Evolutionary conservation across 2,113 vertebrate genomes (phyloP).

Genomic region (Mola mola): DNA sequence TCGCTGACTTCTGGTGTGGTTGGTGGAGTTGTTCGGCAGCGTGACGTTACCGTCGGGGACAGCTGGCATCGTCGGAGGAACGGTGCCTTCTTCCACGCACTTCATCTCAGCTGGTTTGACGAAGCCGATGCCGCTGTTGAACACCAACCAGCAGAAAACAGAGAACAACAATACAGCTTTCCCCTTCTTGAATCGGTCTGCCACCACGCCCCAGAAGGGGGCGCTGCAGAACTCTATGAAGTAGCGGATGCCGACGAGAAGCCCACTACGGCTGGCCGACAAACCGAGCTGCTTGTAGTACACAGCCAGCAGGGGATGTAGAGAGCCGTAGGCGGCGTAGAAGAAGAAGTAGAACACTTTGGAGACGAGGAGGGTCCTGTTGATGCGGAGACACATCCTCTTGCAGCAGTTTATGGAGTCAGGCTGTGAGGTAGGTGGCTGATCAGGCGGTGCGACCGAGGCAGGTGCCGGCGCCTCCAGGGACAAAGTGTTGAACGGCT

Average conservation of each 20-base stretch:
- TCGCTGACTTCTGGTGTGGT: slow-evolving; percentile 45
- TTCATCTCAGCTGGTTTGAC: slow-evolving; percentile 90
- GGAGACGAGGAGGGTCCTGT: slow-evolving; percentile 91
- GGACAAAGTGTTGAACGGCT: slow-evolving; percentile 86
- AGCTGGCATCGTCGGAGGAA: background rate
- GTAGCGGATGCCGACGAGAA: slow-evolving; percentile 95
- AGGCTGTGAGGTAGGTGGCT: slow-evolving; percentile 42
- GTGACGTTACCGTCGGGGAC: background rate
- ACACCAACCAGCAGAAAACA: slow-evolving; percentile 94
- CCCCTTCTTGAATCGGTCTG: slow-evolving; percentile 94
- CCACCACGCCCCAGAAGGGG: slow-evolving; percentile 97
- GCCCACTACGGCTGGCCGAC: slow-evolving; percentile 91
- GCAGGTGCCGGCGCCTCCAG: slow-evolving; percentile 65
- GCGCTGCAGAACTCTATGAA: slow-evolving; percentile 99
- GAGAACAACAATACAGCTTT: slow-evolving; percentile 94
- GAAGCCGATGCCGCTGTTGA: slow-evolving; percentile 94
- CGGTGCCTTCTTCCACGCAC: slow-evolving; percentile 79
- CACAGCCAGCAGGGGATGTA: slow-evolving; percentile 92
- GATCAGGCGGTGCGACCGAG: background rate
- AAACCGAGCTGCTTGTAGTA: slow-evolving; percentile 98
- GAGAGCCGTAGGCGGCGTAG: slow-evolving; percentile 95
- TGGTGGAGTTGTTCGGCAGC: slow-evolving; percentile 19
- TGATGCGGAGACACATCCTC: slow-evolving; percentile 89
- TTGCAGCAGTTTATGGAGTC: slow-evolving; percentile 89
- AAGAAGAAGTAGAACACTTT: slow-evolving; percentile 99